These are phyloP conservation scores for Aphidius ervi DNA, from an alignment of 1,140 invertebrate species.

Conservation along the genomic window DNA sequence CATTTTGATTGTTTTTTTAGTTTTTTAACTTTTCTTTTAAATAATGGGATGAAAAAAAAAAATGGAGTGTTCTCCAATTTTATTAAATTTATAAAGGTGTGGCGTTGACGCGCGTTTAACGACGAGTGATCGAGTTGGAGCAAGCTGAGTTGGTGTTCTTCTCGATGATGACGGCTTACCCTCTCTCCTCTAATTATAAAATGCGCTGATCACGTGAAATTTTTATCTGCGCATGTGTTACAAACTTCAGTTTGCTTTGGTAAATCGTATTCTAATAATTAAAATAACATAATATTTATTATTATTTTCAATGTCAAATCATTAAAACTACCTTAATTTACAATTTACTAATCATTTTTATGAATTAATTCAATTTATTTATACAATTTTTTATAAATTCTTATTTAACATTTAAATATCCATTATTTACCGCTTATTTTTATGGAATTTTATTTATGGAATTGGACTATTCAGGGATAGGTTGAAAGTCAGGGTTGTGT, in stretches of 20 bases:
- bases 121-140: conserved; percentile 50
- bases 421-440: neutral
- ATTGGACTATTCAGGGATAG: too few species aligned
- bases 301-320: neutral
- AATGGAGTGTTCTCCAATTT: conserved; percentile 6
- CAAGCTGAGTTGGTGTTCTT: conserved; percentile 23
- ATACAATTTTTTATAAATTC: neutral
- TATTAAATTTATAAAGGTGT: conserved; percentile 33
- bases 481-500: too few species aligned
- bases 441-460: too few species aligned
- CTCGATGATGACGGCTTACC: conserved; percentile 34
- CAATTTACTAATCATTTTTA: neutral
- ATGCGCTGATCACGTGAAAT: conserved; percentile 46
- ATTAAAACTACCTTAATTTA: neutral
- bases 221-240: conserved; percentile 34
- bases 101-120: conserved; percentile 50
- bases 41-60: conserved; percentile 44
- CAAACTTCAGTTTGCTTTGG: conserved; percentile 8
- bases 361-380: neutral
- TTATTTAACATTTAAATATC: neutral
- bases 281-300: neutral
- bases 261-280: neutral
- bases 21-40: conserved; percentile 35
- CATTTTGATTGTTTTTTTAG: conserved; percentile 40
- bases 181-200: conserved; percentile 46